A percentile compares a stretch with the other conserved stretches of the same genome.
Conservation (phyloP, 2,888 invertebrate genomes). For the Plutella xylostella region DNA sequence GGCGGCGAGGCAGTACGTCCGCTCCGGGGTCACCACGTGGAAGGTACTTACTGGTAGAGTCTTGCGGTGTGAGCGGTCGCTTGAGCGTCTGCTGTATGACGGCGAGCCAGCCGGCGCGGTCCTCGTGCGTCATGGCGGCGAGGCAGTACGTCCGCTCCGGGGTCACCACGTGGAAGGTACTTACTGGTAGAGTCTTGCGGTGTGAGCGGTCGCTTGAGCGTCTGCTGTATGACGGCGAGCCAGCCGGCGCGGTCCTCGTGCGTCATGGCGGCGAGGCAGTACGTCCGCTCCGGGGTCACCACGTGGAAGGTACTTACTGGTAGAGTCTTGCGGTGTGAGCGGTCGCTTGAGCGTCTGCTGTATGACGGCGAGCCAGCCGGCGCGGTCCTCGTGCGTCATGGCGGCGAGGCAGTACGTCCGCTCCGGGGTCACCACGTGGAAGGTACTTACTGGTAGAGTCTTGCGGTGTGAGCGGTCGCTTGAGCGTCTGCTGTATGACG, state of each 20-base stretch:
- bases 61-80: conserved; percentile 82
- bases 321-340: conserved; percentile 82
- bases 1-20: conserved; percentile 82
- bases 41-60: conserved; percentile 79
- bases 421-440: conserved; percentile 85
- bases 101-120: conserved; percentile 84
- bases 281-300: conserved; percentile 82
- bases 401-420: conserved; percentile 82
- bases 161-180: conserved; percentile 81
- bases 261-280: conserved; percentile 80
- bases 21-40: conserved; percentile 83
- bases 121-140: conserved; percentile 80
- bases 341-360: conserved; percentile 80
- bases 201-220: conserved; percentile 80
- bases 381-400: conserved; percentile 79
- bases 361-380: conserved; percentile 83
- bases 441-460: conserved; percentile 78
- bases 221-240: conserved; percentile 81
- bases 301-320: conserved; percentile 81
- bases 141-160: conserved; percentile 82
- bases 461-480: conserved; percentile 81
- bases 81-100: conserved; percentile 81
- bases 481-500: conserved; percentile 79
- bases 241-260: conserved; percentile 84
- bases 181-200: conserved; percentile 83